Evolutionary conservation across 92 coral and sea anemone species (phyloP).

Genomic region (Bergia puertoricense): DNA sequence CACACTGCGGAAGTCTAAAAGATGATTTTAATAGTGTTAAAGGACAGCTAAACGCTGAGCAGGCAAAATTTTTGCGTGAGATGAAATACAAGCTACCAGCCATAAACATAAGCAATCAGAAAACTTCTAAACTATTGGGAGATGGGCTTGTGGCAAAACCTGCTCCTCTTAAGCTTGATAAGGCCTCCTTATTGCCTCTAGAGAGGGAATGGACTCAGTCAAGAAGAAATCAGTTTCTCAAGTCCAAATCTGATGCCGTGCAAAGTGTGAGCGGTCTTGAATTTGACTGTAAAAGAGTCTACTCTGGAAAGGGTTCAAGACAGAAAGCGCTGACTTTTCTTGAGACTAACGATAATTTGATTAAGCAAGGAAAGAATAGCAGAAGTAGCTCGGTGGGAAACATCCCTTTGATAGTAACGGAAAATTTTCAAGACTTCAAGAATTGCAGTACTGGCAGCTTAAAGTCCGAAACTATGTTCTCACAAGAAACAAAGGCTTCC

Average conservation of each 20-base stretch:
- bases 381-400: slow-evolving; percentile 29
- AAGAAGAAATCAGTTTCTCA: neutral
- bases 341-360: neutral
- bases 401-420: neutral
- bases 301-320: neutral
- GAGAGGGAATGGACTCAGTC: neutral
- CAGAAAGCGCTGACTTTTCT: neutral
- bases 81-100: slow-evolving; percentile 61
- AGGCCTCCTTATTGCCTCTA: neutral
- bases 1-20: slow-evolving; percentile 51
- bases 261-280: neutral
- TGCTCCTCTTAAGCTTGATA: neutral
- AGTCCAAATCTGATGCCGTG: neutral
- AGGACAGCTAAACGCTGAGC: slow-evolving; percentile 52
- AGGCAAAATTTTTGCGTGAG: slow-evolving; percentile 48
- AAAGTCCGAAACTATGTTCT: neutral
- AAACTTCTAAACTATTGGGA: neutral
- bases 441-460: neutral
- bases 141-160: neutral
- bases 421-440: neutral
- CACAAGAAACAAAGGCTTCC: neutral
- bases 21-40: slow-evolving; percentile 45
- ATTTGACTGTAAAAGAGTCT: neutral
- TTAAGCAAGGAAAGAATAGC: neutral
- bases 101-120: slow-evolving; percentile 44